Conservation (phyloP, 2,113 vertebrate genomes). For the Lepisosteus oculatus region DNA sequence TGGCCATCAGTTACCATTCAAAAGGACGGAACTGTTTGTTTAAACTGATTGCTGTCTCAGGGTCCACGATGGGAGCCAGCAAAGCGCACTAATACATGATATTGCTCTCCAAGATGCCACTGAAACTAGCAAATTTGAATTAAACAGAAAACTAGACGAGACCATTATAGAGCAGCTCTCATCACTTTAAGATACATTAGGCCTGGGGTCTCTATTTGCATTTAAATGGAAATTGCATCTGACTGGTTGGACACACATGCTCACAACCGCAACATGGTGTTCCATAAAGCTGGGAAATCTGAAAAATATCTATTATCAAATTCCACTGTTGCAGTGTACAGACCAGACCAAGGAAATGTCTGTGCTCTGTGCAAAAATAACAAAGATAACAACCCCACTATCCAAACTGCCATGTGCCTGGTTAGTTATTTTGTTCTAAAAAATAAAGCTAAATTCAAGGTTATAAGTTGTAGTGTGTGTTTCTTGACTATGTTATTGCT, state of each 20-base stretch:
- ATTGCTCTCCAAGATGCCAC: neutral
- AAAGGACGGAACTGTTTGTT: too few species aligned
- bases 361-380: conserved; percentile 20
- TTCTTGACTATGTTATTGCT: conserved; percentile 17
- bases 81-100: too few species aligned
- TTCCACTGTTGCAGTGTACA: neutral
- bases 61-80: too few species aligned
- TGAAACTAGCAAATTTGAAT: neutral
- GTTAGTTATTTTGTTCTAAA: conserved; percentile 11
- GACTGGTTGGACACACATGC: neutral
- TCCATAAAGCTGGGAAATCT: conserved; percentile 3
- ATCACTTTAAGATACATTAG: neutral
- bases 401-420: conserved; percentile 13
- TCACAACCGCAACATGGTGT: neutral
- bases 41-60: too few species aligned
- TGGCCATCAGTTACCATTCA: too few species aligned
- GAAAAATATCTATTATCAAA: neutral
- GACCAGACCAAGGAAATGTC: conserved; percentile 2
- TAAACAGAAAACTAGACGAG: neutral
- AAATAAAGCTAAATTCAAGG: conserved; percentile 5
- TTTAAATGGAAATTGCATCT: conserved; percentile 4
- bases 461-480: conserved; percentile 10
- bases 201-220: neutral
- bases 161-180: neutral
- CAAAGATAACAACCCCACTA: conserved; percentile 21